Base-by-base conservation (phyloP, 2,113 vertebrate species). In the Litocranius walleri region DNA sequence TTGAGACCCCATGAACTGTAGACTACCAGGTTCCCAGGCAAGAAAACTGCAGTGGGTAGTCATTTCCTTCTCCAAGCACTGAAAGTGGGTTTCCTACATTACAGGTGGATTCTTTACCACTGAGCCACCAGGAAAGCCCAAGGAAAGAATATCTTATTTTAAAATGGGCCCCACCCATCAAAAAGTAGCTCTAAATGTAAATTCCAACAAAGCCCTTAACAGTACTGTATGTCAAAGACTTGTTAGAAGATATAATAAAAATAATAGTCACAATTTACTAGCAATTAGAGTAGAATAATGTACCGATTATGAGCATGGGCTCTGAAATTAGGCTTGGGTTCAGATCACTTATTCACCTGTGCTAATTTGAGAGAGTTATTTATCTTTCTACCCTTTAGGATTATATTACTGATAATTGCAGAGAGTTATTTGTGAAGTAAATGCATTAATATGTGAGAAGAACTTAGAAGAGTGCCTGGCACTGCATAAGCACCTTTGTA, bases 221-320 rank as follows among this genome's bases (percentile, higher is more conserved):
- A 71, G 52, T 78, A 40, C 45, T 29, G 17, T 90, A 40, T n/a
- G 21, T 93, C 71, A 91, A 85, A 71, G 23, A 50, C 27, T 80
- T 91, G 13, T 87, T 87, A 64, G 50, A 90, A 91, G 62, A 88
- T 48, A 50, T 16, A 92, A 87, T 91, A 97, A 83, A 96, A 87
- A 71, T 80, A 94, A 94, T 43, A 96, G 77, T 64, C n/a, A 90
- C 30, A 45, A 90, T 50, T 96, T 93, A 80, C 40, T 80, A 84
- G 30, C 43, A 97, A 77, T 94, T 84, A 67, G n/a, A 90, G 77
- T 36, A 57, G 90, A 95, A 81, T 77, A 90, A 64, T 21, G 14
- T 57, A 82, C n/a, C 25, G 1, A 88, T 93, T 84, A 45, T 87
- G 29, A 95, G 43, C 54, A 89, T 3, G 5, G 36, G 40, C 62